These are phyloP conservation scores for Drusus annulatus DNA, from an alignment of 1,140 invertebrate genomes.

Conservation along the genomic window DNA sequence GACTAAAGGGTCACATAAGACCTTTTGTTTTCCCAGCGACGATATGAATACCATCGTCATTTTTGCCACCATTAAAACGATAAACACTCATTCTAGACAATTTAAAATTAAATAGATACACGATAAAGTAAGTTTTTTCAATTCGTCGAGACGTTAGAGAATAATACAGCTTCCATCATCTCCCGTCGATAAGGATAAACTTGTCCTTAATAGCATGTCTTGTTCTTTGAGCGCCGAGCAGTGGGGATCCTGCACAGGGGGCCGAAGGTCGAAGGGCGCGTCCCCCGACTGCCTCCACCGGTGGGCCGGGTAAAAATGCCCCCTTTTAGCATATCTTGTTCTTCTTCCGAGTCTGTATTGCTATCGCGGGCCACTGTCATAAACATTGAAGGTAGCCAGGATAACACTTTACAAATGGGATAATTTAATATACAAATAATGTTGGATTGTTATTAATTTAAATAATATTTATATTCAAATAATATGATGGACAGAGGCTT, in stretches of 20 bases:
- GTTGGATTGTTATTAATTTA: too few species aligned
- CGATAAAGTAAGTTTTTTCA: too few species aligned
- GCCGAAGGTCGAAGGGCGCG: slow-evolving; percentile 14
- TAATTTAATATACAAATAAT: background rate
- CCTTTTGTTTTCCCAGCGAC: too few species aligned
- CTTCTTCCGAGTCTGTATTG: slow-evolving; percentile 28
- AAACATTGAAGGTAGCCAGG: slow-evolving; percentile 1
- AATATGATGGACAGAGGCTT: too few species aligned
- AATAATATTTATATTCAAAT: too few species aligned
- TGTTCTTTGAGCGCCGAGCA: background rate
- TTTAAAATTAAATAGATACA: too few species aligned
- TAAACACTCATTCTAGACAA: too few species aligned
- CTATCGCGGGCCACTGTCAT: slow-evolving; percentile 19
- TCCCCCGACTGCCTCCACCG: slow-evolving; percentile 4
- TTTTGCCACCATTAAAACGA: too few species aligned
- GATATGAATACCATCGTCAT: too few species aligned
- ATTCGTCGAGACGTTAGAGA: too few species aligned
- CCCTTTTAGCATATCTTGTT: slow-evolving; percentile 40
- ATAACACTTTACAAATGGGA: slow-evolving; percentile 2
- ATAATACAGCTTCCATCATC: slow-evolving; percentile 3
- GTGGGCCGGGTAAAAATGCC: slow-evolving; percentile 25
- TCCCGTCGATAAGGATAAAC: slow-evolving; percentile 31
- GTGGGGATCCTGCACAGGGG: background rate
- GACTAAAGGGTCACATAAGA: too few species aligned
- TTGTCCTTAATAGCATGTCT: slow-evolving; percentile 13